A percentile compares a stretch with the other conserved stretches of the same genome.
phyloP scores from a whole-genome alignment of 2,113 vertebrate genomes.

The Prolemur simus region DNA sequence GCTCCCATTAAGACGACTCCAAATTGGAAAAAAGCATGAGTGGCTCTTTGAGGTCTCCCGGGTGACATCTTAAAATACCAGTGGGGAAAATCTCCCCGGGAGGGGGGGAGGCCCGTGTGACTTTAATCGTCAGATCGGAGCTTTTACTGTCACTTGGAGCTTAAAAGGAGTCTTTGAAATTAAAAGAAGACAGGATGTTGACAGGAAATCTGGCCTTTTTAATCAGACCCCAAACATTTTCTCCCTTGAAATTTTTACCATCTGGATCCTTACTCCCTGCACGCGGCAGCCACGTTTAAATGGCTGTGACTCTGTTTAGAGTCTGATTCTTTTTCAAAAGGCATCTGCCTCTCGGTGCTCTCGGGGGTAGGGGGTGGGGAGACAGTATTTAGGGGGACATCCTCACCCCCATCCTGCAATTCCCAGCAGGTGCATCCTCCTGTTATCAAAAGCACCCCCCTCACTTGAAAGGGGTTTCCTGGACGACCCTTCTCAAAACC shows the following conservation, averaged over 20 bases:
- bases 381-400: too few species aligned
- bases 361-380: neutral
- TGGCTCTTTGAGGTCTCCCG: conserved; percentile 74
- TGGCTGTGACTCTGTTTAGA: conserved; percentile 60
- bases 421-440: conserved; percentile 62
- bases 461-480: conserved; percentile 16
- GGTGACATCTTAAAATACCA: conserved; percentile 79
- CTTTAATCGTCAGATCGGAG: conserved; percentile 72
- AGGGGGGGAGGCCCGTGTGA: conserved; percentile 60
- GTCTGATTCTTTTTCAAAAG: conserved; percentile 53
- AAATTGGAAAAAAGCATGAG: conserved; percentile 50
- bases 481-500: neutral
- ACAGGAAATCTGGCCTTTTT: conserved; percentile 81
- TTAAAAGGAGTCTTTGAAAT: conserved; percentile 83
- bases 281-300: conserved; percentile 76
- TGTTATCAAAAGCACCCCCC: neutral
- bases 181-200: conserved; percentile 81
- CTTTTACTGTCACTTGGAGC: conserved; percentile 79
- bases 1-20: conserved; percentile 64
- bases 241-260: conserved; percentile 80
- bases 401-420: neutral
- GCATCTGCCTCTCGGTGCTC: conserved; percentile 10
- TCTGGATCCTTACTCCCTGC: conserved; percentile 68
- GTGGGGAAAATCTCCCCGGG: conserved; percentile 62
- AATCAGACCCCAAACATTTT: conserved; percentile 80